Evolutionary conservation across 2,797 vertebrate genomes (phyloP).

Genomic region (Australoheros facetus): DNA sequence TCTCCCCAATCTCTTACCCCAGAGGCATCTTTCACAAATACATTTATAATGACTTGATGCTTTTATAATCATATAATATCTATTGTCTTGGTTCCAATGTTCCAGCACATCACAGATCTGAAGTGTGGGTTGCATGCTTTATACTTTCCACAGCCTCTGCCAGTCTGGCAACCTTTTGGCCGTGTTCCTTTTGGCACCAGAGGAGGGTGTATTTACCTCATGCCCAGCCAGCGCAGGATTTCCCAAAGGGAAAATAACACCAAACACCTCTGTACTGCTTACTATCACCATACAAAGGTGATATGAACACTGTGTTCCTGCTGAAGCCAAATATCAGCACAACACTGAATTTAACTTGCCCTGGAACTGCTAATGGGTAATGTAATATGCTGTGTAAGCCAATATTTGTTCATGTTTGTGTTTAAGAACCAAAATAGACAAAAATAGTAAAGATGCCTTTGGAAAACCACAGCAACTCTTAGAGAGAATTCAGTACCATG

Average conservation of each 20-base stretch:
- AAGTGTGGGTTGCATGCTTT: constrained; percentile 59
- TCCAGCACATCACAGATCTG: constrained; percentile 32
- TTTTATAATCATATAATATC: constrained; percentile 43
- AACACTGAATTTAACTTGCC: constrained; percentile 10
- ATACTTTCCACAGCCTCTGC: constrained; percentile 64
- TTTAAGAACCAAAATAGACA: neutral
- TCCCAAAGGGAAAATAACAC: constrained; percentile 40
- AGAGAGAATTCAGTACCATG: constrained; percentile 54
- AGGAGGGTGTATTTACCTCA: constrained; percentile 51
- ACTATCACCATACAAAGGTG: constrained; percentile 33
- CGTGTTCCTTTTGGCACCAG: constrained; percentile 48
- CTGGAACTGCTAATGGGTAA: neutral
- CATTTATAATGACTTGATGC: constrained; percentile 41
- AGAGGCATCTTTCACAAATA: constrained; percentile 4
- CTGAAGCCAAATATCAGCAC: constrained; percentile 8
- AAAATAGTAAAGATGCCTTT: neutral
- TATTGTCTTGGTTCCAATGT: constrained; percentile 49
- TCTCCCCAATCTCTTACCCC: too few relatives aligned
- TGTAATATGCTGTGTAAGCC: neutral
- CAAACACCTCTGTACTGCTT: constrained; percentile 17
- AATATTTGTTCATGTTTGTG: neutral
- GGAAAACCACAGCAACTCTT: neutral
- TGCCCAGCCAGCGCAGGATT: constrained; percentile 43
- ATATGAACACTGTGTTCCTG: constrained; percentile 5
- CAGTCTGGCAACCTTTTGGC: constrained; percentile 57